phyloP scores from a whole-genome alignment of 2,888 invertebrate genomes.

The Drosophila dives region DNA sequence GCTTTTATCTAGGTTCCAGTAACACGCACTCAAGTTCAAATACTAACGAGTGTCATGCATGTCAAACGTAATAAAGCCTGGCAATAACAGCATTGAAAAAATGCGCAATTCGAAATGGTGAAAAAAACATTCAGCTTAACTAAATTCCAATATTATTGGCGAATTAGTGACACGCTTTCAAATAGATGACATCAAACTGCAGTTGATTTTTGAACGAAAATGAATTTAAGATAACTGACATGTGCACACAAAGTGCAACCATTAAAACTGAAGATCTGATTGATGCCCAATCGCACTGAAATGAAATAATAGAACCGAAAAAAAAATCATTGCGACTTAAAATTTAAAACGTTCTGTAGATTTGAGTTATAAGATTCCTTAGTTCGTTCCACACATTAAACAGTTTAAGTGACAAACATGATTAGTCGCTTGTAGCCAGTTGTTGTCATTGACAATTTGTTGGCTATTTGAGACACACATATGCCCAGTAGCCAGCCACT shows the following conservation, averaged over 20 bases:
- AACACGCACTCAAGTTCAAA: slow-evolving; percentile 30
- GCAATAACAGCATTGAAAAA: slow-evolving; percentile 16
- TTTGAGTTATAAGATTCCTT: slow-evolving; percentile 40
- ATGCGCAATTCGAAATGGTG: slow-evolving; percentile 39
- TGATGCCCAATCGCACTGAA: neutral
- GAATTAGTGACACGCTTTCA: slow-evolving; percentile 49
- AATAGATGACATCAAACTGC: slow-evolving; percentile 14
- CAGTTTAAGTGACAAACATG: slow-evolving; percentile 53
- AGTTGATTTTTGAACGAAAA: slow-evolving; percentile 9
- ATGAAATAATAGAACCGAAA: neutral
- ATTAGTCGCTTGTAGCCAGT: slow-evolving; percentile 24
- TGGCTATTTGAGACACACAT: slow-evolving; percentile 52
- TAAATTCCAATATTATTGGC: slow-evolving; percentile 8
- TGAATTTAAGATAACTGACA: slow-evolving; percentile 21
- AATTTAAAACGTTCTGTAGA: slow-evolving; percentile 12
- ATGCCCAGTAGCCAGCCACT: slow-evolving; percentile 40
- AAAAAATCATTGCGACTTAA: slow-evolving; percentile 7
- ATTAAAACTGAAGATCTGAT: slow-evolving; percentile 17
- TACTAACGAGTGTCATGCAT: slow-evolving; percentile 48
- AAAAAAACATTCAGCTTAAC: slow-evolving; percentile 8
- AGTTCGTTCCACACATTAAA: slow-evolving; percentile 65
- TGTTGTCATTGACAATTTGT: slow-evolving; percentile 31
- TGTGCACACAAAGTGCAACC: slow-evolving; percentile 9
- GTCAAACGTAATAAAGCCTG: slow-evolving; percentile 54
- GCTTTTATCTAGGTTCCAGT: slow-evolving; percentile 1